Base-by-base conservation (phyloP, 2,113 vertebrate species). In the Alexandromys fortis region DNA sequence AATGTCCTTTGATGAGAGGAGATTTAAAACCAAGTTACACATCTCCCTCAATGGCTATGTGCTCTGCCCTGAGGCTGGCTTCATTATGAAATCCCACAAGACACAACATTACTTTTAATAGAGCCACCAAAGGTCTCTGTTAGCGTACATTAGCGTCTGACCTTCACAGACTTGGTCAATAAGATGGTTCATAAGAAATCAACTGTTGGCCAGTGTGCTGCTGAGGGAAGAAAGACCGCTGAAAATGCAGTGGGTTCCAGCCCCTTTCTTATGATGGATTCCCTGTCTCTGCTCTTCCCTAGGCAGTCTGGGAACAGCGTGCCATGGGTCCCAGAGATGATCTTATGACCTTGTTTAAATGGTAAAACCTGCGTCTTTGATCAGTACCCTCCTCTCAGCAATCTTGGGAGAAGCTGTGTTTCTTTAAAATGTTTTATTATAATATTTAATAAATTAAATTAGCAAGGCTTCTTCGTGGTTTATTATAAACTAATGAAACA, bases 81-180 rank as follows among this genome's bases (percentile, higher is more conserved):
- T 91, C 92, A 82, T 85, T 91, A 89, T 38, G 82, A 94, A 81
- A 72, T 70, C 45, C 49, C 8, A 0, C 33, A 26, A 26, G 94
- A 89, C 73, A 52, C 68, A 30, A n/a, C 24, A 14, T 87, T 63
- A 3, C 78, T 87, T 89, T 86, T 83, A 79, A 89, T 76, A 86
- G 92, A 93, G 42, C 33, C 78, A 75, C 92, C 75, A 47, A 86
- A 95, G 95, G 45, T 21, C 82, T 81, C 77, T 35, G 4, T 55
- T 72, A 93, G 82, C 58, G 79, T 35, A 45, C 26, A 35, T 96
- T 89, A 94, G 65, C 91, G 26, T 91, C 49, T 94, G 73, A 95
- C 86, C 86, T 96, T 92, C 72, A n/a, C 65, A 10, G 5, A 9
- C 86, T 89, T 12, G 3, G 81, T 91, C 91, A 72, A 73, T 42